Evolutionary conservation across 2,797 vertebrate species (phyloP), one percentile per base, ranked within the genome.

Genomic region (Arctocebus calabarensis): DNA sequence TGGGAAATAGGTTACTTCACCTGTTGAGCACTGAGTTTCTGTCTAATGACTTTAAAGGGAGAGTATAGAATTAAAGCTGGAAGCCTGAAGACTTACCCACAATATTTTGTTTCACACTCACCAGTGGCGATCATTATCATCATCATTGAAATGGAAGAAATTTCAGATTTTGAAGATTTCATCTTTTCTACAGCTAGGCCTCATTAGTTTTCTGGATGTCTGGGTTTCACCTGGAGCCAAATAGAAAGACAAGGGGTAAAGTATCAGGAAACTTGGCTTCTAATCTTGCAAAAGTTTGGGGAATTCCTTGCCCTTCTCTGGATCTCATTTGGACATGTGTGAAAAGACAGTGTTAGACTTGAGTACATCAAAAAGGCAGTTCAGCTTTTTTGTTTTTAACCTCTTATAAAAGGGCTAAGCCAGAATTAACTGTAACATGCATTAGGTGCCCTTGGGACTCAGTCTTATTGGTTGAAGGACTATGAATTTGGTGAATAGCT

Each of bases 401-500:
- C 3, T 90, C 7, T 93, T 87, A 32, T 20, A 94, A 87, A 79
- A 85, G 4, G 34, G 9, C n/a, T 43, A 83, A 90, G 8, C 9
- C 34, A 43, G 1, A 71, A 82, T 79, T 73, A 64, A 62, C 68
- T 61, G 1, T 81, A 55, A 32, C 25, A 29, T 59, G 10, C n/a
- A 64, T 93, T 62, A 84, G 25, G 5, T 64, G 25, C 29, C 37
- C 22, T 45, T 73, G 62, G 43, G 23, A 64, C 25, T 34, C 9
- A 19, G n/a, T 32, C 37, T 93, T 90, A 73, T 64, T 94, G 79
- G 11, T 20, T 93, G 82, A 74, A 37, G 77, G 62, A 23, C 48
- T 78, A 59, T 88, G 61, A 88, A 75, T 84, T 88, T 74, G 22
- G 40, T 91, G 37, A 90, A 19, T 40, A 40, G 34, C 27, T 90